Evolutionary conservation across 2,797 vertebrate species (phyloP), one percentile per base, ranked within the genome.

Genomic region (Gastrophryne carolinensis): DNA sequence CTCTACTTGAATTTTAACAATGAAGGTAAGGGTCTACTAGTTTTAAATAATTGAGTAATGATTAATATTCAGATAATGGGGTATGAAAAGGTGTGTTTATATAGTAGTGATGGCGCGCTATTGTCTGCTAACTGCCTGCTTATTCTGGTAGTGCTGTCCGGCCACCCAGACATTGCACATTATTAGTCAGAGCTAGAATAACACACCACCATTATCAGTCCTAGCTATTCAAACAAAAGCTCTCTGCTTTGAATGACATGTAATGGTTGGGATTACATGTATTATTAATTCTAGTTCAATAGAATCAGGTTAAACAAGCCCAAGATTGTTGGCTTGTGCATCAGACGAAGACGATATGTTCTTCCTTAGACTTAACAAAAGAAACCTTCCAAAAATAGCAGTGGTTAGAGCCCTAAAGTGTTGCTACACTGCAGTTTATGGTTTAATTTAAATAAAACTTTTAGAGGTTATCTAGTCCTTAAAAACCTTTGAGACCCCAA

Each of bases 1-100:
- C 89, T 99, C 1, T 99, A 98, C 83, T 89, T 99, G 85, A 98
- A 99, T 87, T 99, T 99, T 88, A 98, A 98, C 87, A 95, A 98
- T 52, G 98, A 99, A 92, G 96, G 98, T 97, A 86, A 86, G 81
- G 34, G 17, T 72, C 5, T 66, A 23, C 1, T 35, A 19, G 13
- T 41, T 12, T 39, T 39, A 68, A 11, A 34, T n/a, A 8, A 19
- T 2, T 9, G 19, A 5, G 17, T 19, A 34, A 58, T 19, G 8
- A 32, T 30, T 30, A 8, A 23, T 32, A 7, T 9, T 39, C 10
- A 4, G 32, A 5, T 68, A 39, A 37, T 27, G 9, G 61, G 15
- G 19, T 11, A 15, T 13, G 13, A 24, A 3, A 19, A 7, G n/a
- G 5, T 23, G n/a, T 49, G 68, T 49, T 60, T 11, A 2, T 35